These are phyloP conservation scores for Acrocyrtus sp. DNA, from an alignment of 2,888 invertebrate species.

Conservation along the genomic window DNA sequence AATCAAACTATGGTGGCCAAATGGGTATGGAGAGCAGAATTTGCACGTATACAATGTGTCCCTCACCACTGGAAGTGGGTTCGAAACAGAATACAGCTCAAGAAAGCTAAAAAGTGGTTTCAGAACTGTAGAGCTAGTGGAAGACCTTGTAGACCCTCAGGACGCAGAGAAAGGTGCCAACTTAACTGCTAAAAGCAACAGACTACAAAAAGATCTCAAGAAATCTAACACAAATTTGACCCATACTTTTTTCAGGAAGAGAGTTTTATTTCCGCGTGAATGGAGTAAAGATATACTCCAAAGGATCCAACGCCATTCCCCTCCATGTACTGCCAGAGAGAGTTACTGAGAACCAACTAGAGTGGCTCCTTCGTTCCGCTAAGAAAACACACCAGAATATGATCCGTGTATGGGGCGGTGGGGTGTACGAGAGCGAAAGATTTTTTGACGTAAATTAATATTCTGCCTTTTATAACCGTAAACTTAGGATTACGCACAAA, in stretches of 20 bases:
- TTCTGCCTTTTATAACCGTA: too few relatives aligned
- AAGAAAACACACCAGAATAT: conserved; percentile 69
- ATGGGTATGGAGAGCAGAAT: conserved; percentile 82
- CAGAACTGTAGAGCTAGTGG: conserved; percentile 83
- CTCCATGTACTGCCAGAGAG: conserved; percentile 68
- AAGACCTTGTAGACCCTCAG: conserved; percentile 76
- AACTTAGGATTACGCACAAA: too few relatives aligned
- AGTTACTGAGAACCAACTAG: conserved; percentile 65
- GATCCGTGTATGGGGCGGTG: conserved; percentile 65
- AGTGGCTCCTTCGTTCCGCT: conserved; percentile 66
- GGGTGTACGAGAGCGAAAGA: conserved; percentile 64
- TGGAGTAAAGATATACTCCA: conserved; percentile 69
- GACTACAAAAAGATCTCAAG: too few relatives aligned
- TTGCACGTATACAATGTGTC: conserved; percentile 77
- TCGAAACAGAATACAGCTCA: conserved; percentile 52
- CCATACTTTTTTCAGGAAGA: too few relatives aligned
- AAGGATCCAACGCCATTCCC: conserved; percentile 71
- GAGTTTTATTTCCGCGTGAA: conserved; percentile 71
- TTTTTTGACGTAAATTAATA: conserved; percentile 55
- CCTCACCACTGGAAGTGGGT: conserved; percentile 64
- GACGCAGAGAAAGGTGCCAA: conserved; percentile 9
- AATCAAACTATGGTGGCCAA: conserved; percentile 92
- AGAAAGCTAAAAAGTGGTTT: conserved; percentile 82
- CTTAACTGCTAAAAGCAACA: too few relatives aligned
- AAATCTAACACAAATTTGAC: too few relatives aligned